Evolutionary conservation across 2,113 vertebrate genomes (phyloP).

Genomic region (Grallaria varia): DNA sequence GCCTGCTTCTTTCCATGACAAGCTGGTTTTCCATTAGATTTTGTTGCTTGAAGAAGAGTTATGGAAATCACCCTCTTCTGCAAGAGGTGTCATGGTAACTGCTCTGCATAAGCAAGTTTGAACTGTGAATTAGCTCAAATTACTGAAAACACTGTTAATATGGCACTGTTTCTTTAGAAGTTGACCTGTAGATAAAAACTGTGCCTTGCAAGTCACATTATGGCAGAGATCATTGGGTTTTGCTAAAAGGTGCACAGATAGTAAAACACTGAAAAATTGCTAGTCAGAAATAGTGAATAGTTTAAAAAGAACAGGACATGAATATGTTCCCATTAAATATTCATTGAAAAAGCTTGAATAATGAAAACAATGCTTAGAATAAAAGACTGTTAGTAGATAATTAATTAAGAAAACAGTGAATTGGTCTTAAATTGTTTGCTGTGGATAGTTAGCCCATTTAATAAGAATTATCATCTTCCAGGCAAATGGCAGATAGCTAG

Average conservation of each 20-base stretch:
- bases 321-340: constrained; percentile 43
- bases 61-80: not conserved
- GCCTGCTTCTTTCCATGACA: not conserved
- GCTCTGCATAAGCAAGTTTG: not conserved
- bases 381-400: constrained; percentile 18
- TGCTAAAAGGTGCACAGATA: not conserved
- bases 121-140: not conserved
- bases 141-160: not conserved
- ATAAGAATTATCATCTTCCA: constrained; percentile 12
- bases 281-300: not conserved
- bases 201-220: not conserved
- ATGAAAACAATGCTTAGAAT: constrained; percentile 44
- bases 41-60: not conserved
- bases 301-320: not conserved
- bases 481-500: constrained; percentile 7
- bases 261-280: not conserved
- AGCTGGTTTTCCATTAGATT: not conserved
- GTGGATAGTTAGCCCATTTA: constrained; percentile 25
- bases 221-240: not conserved
- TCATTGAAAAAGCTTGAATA: constrained; percentile 50
- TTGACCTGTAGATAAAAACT: not conserved
- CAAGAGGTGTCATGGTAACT: not conserved
- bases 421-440: constrained; percentile 24
- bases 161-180: not conserved
- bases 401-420: constrained; percentile 44